phyloP scores from a whole-genome alignment of 1,140 invertebrate species.

The Drosophila nikananu region DNA sequence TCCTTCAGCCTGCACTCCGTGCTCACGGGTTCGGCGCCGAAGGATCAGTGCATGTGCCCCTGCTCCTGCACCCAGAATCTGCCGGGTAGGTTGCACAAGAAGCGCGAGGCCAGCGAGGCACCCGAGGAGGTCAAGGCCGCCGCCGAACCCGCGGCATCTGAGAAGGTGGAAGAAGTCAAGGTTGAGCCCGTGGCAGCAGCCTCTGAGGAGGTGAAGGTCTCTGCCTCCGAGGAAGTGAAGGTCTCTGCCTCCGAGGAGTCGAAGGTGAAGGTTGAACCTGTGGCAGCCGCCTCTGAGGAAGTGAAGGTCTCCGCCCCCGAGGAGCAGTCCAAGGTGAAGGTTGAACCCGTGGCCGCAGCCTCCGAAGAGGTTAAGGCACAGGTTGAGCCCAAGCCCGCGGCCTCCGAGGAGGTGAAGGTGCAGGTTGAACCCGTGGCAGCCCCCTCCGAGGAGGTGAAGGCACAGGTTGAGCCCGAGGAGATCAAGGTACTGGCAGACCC shows the following conservation, averaged over 20 bases:
- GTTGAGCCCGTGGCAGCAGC: conserved; percentile 28
- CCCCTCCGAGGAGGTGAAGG: conserved; percentile 32
- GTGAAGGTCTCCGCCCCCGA: conserved; percentile 15
- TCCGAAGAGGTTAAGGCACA: conserved; percentile 30
- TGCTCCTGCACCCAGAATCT: conserved; percentile 84
- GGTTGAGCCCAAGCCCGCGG: conserved; percentile 24
- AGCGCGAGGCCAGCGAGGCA: conserved; percentile 67
- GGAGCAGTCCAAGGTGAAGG: conserved; percentile 23
- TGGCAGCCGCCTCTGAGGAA: conserved; percentile 32
- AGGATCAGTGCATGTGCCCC: conserved; percentile 84
- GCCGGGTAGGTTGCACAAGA: conserved; percentile 66
- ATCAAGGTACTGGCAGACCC: conserved; percentile 28
- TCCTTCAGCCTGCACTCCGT: conserved; percentile 75
- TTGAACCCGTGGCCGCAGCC: conserved; percentile 30
- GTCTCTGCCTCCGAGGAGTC: conserved; percentile 32
- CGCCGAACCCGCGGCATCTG: conserved; percentile 21
- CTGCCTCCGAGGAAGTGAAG: conserved; percentile 10
- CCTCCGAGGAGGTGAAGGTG: conserved; percentile 21
- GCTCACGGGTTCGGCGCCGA: conserved; percentile 68
- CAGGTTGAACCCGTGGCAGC: conserved; percentile 26
- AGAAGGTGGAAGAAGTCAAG: conserved; percentile 21
- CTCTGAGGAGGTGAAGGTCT: conserved; percentile 25
- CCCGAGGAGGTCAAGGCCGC: conserved; percentile 31
- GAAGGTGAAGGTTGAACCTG: conserved; percentile 28
- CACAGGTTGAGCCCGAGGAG: conserved; percentile 23